Evolutionary conservation across 2,888 invertebrate species (phyloP).

Genomic region (Nomada fabriciana): DNA sequence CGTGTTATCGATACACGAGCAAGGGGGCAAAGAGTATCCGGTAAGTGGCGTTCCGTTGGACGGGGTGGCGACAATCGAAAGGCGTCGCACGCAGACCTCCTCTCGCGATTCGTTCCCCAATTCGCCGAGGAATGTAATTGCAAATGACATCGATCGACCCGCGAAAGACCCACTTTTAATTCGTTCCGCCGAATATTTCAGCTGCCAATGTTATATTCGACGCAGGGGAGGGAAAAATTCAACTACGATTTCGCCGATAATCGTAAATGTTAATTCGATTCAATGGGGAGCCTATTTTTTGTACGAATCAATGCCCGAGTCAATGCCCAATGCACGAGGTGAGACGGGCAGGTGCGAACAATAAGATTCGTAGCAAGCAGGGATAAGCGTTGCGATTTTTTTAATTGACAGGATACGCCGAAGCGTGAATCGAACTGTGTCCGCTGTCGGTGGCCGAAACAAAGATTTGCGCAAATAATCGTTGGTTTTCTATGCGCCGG

Average conservation of each 20-base stretch:
- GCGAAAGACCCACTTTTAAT: slow-evolving; percentile 26
- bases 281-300: background rate
- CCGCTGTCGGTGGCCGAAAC: slow-evolving; percentile 13
- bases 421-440: slow-evolving; percentile 24
- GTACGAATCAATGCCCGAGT: background rate
- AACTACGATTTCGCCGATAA: background rate
- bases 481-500: slow-evolving; percentile 49
- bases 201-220: background rate
- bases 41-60: slow-evolving; percentile 32
- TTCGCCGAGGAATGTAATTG: slow-evolving; percentile 46
- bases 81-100: slow-evolving; percentile 14
- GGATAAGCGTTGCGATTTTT: slow-evolving; percentile 22
- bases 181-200: background rate
- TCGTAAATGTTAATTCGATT: background rate
- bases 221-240: background rate
- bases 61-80: slow-evolving; percentile 37
- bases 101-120: slow-evolving; percentile 1
- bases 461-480: slow-evolving; percentile 61
- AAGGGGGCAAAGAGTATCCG: slow-evolving; percentile 31
- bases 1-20: slow-evolving; percentile 78
- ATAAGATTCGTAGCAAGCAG: background rate
- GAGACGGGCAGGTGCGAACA: too few species aligned
- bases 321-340: background rate
- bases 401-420: slow-evolving; percentile 35
- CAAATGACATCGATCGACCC: slow-evolving; percentile 37